Evolutionary conservation across 2,888 invertebrate genomes (phyloP), one percentile per base, ranked within the genome.

Genomic region (Bedellia somnulentella): DNA sequence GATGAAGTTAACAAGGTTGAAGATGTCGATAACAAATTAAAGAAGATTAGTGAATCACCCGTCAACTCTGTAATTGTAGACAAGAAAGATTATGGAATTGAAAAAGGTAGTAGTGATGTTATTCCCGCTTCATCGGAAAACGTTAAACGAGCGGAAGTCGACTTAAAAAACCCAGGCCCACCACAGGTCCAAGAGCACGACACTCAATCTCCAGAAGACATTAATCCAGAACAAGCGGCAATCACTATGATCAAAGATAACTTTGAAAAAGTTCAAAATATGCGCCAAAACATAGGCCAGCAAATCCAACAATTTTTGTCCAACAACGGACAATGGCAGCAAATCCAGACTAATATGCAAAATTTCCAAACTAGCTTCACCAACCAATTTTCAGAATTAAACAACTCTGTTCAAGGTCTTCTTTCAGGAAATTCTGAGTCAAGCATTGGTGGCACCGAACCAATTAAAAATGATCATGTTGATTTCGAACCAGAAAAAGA

Each of bases 121-220:
- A 42, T 41, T 11, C 36, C 42, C 9, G 43, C 45, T 28, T 37
- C 41, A 9, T 38, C 41, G 5, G 44, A 44, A 11, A 54, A 53
- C 21, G 43, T 63, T 4, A 53, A 54, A 31, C 50, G 67, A 32
- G 48, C 54, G 2, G 44, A 51, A 31, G 46, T 60, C 2, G 70
- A 73, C 33, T 38, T 73, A 22, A 47, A 48, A 3, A 55, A 73
- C 36, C 67, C 71, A 2, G 73, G 71, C 6, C 48, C 46, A 4
- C 71, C 71, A 2, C 70, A 73, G 38, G 57, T 59, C 2, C 70
- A 68, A 37, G 56, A 70, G 29, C 73, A 73, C 36, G 73, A 75
- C 34, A 66, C 59, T 0, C 73, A 73, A 41, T 67, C 60, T 35
- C 59, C 68, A 2, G 61, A 57, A 32, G 51, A 49, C 28, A 55